A percentile compares a stretch with the other conserved stretches of the same genome.
These are phyloP conservation scores for Poecilia picta DNA, from an alignment of 2,797 vertebrate genomes.

Conservation along the genomic window DNA sequence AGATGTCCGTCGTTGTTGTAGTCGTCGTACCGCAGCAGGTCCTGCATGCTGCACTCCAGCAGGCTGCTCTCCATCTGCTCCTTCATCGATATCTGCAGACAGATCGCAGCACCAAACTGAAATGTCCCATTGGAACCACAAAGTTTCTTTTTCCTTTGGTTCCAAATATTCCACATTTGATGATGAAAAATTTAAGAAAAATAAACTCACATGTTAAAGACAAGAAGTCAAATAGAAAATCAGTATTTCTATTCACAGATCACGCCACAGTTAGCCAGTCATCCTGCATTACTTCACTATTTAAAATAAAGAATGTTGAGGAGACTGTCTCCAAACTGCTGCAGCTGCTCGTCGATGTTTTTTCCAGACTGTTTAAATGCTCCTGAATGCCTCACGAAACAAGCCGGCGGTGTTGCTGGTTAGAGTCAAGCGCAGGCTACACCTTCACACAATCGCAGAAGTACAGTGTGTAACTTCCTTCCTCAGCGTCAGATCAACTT, in stretches of 20 bases:
- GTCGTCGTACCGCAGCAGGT: conserved; percentile 93
- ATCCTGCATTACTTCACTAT: background rate
- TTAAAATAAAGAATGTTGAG: background rate
- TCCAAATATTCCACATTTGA: background rate
- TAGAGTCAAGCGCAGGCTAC: background rate
- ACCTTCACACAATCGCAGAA: background rate
- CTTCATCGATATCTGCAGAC: conserved; percentile 75
- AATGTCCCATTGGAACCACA: background rate
- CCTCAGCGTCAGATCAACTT: background rate
- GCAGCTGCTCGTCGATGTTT: background rate
- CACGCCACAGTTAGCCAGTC: too few species aligned
- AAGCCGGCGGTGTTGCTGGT: background rate
- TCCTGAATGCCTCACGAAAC: background rate
- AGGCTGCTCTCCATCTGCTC: conserved; percentile 83
- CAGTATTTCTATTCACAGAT: background rate
- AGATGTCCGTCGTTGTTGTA: conserved; percentile 90
- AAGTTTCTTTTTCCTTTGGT: background rate
- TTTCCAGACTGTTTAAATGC: background rate
- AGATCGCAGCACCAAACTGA: background rate
- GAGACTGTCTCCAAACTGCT: background rate
- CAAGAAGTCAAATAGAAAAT: background rate
- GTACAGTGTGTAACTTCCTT: background rate
- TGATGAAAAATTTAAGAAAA: background rate
- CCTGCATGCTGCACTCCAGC: conserved; percentile 87
- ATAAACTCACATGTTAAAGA: background rate